Base-by-base conservation (phyloP, 2,113 vertebrate species). In the Anarrhichthys ocellatus region DNA sequence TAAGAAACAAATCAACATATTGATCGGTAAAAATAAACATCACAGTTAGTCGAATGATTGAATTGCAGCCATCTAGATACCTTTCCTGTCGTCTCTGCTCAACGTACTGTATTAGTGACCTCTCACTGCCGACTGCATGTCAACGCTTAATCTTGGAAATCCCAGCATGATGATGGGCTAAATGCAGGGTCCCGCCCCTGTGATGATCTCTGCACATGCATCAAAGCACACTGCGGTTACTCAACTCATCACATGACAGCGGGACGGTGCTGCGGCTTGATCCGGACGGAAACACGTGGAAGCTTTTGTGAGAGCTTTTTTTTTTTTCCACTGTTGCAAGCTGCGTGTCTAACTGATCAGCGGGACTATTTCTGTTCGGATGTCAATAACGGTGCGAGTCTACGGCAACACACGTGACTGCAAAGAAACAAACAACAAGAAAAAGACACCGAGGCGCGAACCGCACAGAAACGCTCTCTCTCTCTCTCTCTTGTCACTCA, bases 141-240 rank as follows among this genome's bases (percentile, higher is more conserved):
- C 75, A 73, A 11, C 44, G 1, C 29, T 73, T 88, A 85, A 88
- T 88, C 85, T 78, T 83, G 81, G 85, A 88, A 88, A 91, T 87
- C 86, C 80, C 80, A 73, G 72, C 27, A 1, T 2, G n/a, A 44
- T 52, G 75, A 76, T 54, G 34, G 52, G 66, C 77, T 67, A 18
- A 74, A 81, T 6, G 3, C 20, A 9, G 67, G 20, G 71, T 20
- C 73, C 75, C 66, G 58, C 70, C 86, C 34, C 38, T 9, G 50
- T 6, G 4, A 69, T 73, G 75, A 78, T 83, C 36, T 9, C 29
- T 56, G 46, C 64, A 38, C 24, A 10, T 42, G 73, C 29, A 38
- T 63, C 70, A n/a, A 18, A 62, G 65, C 54, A 17, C 22, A 36
- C 22, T 22, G 48, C 7, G 18, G 66, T 59, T 61, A 80, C 48